A percentile compares a stretch with the other conserved stretches of the same genome.
Conservation (phyloP, 2,888 invertebrate species). For the Pheosia gnoma region DNA sequence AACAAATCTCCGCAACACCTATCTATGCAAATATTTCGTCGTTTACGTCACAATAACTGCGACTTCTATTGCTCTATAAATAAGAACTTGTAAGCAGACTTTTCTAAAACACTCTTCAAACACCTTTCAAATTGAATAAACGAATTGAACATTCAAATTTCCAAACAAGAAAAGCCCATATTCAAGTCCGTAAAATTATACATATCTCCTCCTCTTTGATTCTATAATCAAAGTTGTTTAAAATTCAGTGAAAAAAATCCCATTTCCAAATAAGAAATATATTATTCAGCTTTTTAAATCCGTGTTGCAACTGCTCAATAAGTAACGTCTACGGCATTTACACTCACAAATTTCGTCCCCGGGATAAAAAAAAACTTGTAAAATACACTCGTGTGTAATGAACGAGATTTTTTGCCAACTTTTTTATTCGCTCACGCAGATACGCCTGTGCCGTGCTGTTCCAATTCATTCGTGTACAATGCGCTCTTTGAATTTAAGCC, state of each 20-base stretch:
- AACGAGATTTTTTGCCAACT: constrained; percentile 21
- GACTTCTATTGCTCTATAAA: not conserved
- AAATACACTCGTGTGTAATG: not conserved
- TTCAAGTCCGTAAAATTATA: too few relatives aligned
- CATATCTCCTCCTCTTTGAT: too few relatives aligned
- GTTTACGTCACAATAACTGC: not conserved
- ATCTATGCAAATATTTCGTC: constrained; percentile 2
- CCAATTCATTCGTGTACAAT: constrained; percentile 33
- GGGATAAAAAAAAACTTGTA: not conserved
- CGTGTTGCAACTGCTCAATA: not conserved
- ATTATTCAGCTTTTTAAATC: not conserved
- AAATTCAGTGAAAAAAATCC: too few relatives aligned
- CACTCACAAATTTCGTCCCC: constrained; percentile 1
- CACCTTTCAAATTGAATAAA: too few relatives aligned
- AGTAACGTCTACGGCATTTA: not conserved
- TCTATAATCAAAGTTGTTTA: too few relatives aligned
- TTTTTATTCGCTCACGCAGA: constrained; percentile 20
- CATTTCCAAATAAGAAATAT: not conserved
- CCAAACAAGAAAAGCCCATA: too few relatives aligned
- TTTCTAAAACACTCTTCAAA: not conserved
- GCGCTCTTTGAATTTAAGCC: constrained; percentile 42
- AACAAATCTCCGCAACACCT: not conserved
- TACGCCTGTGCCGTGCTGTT: constrained; percentile 13
- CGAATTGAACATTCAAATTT: too few relatives aligned
- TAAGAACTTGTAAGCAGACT: not conserved